Evolutionary conservation across 2,797 vertebrate genomes (phyloP).

Genomic region (Acanthopagrus latus): DNA sequence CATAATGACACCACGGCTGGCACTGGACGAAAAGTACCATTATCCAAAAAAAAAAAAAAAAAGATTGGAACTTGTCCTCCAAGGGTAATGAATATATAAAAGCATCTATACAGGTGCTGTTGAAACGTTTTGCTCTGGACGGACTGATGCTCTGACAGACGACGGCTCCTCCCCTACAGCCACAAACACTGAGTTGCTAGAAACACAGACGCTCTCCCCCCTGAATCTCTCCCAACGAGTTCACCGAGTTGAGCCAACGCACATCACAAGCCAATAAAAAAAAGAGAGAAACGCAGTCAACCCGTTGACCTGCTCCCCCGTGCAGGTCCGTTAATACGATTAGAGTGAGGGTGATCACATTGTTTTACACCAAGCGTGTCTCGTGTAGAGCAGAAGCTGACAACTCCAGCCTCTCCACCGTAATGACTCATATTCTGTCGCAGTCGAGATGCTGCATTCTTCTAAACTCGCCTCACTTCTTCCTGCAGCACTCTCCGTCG

Average conservation of each 20-base stretch:
- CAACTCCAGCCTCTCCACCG: constrained; percentile 1
- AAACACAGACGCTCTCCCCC: not conserved
- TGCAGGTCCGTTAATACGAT: constrained; percentile 26
- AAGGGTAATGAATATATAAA: not conserved
- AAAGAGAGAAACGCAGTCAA: not conserved
- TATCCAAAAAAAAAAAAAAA: not conserved
- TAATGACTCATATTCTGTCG: constrained; percentile 42
- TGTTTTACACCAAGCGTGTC: constrained; percentile 2
- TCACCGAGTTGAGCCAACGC: not conserved
- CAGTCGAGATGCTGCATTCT: constrained; percentile 35
- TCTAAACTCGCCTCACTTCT: constrained; percentile 8
- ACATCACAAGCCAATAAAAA: not conserved
- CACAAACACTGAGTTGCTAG: not conserved
- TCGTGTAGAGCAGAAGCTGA: constrained; percentile 2
- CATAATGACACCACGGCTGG: not conserved
- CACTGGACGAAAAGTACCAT: not conserved
- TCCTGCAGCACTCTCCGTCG: constrained; percentile 18
- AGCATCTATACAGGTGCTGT: not conserved
- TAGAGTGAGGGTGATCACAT: constrained; percentile 27
- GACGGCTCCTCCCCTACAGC: not conserved
- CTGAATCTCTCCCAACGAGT: not conserved
- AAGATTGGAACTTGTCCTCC: not conserved
- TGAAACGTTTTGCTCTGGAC: not conserved
- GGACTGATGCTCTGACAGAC: not conserved
- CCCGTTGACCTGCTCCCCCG: not conserved